Conservation (phyloP, 2,888 invertebrate species). For the Habroteleia sp. region DNA sequence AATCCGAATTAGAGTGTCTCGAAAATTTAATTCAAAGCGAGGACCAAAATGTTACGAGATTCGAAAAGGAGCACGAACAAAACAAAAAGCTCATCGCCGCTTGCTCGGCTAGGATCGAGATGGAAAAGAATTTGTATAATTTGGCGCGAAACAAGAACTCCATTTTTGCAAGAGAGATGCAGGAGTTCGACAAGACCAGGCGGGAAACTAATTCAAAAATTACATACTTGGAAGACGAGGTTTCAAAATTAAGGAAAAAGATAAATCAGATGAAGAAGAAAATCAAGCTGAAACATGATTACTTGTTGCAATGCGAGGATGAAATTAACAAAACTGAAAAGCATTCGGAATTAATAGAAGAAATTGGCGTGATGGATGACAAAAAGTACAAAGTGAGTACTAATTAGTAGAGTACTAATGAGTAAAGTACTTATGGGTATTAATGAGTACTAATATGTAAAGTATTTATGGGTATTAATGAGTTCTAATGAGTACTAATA, state of each 20-base stretch:
- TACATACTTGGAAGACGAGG: constrained; percentile 78
- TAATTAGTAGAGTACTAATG: too few species aligned
- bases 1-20: constrained; percentile 80
- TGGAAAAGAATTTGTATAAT: constrained; percentile 85
- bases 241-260: constrained; percentile 83
- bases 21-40: constrained; percentile 81
- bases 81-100: constrained; percentile 86
- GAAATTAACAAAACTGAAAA: constrained; percentile 86
- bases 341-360: constrained; percentile 84
- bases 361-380: constrained; percentile 84
- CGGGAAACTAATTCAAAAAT: constrained; percentile 81
- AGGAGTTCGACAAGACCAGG: constrained; percentile 82
- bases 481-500: too few species aligned
- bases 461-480: too few species aligned
- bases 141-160: constrained; percentile 81
- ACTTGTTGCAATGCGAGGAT: constrained; percentile 87
- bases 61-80: constrained; percentile 83
- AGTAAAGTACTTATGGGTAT: too few species aligned
- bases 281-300: constrained; percentile 86
- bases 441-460: too few species aligned
- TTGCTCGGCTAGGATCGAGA: constrained; percentile 86
- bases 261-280: constrained; percentile 85
- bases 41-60: constrained; percentile 82
- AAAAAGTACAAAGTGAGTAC: constrained; percentile 84
- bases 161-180: constrained; percentile 81